phyloP scores from a whole-genome alignment of 2,888 invertebrate genomes.

The Phortica okadai region DNA sequence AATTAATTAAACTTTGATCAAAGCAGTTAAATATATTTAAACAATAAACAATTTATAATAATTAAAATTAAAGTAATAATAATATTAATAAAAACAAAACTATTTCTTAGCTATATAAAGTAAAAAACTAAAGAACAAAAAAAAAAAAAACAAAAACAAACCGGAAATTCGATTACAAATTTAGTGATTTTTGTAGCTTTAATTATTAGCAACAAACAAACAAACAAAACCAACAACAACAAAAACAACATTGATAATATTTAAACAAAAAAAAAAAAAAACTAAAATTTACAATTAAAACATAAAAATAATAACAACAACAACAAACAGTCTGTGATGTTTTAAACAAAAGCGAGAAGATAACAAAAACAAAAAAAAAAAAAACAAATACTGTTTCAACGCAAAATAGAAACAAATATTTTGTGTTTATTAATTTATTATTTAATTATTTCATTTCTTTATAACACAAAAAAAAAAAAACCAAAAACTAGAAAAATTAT shows the following conservation, averaged over 20 bases:
- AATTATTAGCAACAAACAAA: not conserved
- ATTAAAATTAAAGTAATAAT: no score
- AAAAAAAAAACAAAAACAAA: not conserved
- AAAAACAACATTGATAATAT: not conserved
- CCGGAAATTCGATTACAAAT: not conserved
- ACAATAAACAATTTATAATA: no score
- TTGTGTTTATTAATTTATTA: no score
- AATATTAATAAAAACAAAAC: not conserved
- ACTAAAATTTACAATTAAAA: not conserved
- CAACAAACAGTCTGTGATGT: constrained; percentile 12
- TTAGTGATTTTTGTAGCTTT: constrained; percentile 16
- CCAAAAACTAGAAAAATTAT: no score
- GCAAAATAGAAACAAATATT: no score
- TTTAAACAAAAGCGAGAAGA: not conserved
- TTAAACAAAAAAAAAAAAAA: no score
- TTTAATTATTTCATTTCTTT: no score
- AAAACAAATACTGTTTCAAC: not conserved
- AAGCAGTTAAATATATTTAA: no score
- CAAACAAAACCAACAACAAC: not conserved
- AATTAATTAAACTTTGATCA: no score
- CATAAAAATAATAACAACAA: not conserved
- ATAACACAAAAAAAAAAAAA: no score
- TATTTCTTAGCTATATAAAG: not conserved
- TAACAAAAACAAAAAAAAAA: not conserved
- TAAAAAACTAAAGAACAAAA: not conserved